Percentiles rank a stretch among this genome's conserved stretches.
Evolutionary conservation across 2,888 invertebrate genomes (phyloP).

Genomic region (Caenorhabditis japonica): DNA sequence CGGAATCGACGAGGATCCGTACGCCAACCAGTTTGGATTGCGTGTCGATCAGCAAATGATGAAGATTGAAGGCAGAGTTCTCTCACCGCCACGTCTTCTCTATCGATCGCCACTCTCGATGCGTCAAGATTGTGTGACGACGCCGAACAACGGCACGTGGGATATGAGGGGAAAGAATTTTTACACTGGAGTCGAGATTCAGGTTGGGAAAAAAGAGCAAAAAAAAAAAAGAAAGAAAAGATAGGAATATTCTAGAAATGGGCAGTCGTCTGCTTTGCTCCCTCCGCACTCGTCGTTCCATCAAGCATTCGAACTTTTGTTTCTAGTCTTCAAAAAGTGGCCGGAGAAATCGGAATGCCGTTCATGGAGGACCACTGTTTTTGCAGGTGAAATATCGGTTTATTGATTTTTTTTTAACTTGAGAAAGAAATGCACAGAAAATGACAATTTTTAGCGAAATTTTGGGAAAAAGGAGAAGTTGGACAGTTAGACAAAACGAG

Average conservation of each 20-base stretch:
- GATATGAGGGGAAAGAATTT: slow-evolving; percentile 55
- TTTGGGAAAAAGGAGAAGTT: no score
- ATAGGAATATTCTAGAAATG: slow-evolving; percentile 40
- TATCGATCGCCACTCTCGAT: slow-evolving; percentile 23
- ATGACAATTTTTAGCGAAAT: no score
- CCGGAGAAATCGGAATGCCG: slow-evolving; percentile 48
- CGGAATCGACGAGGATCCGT: slow-evolving; percentile 21
- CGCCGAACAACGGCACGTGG: slow-evolving; percentile 51
- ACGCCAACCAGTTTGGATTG: slow-evolving; percentile 22
- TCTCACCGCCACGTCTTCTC: slow-evolving; percentile 30
- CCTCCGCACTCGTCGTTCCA: neutral
- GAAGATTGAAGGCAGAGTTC: slow-evolving; percentile 32
- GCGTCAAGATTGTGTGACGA: slow-evolving; percentile 30
- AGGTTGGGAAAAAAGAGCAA: no score
- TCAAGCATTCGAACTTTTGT: slow-evolving; percentile 20
- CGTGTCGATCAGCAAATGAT: slow-evolving; percentile 28
- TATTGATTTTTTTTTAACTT: neutral
- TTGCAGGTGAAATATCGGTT: slow-evolving; percentile 14
- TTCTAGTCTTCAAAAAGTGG: slow-evolving; percentile 18
- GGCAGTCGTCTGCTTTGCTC: slow-evolving; percentile 45
- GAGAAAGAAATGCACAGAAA: no score
- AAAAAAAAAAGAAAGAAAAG: no score
- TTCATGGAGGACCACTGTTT: slow-evolving; percentile 23
- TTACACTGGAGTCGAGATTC: slow-evolving; percentile 30
- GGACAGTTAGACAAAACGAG: no score